Conservation (phyloP, 2,113 vertebrate genomes). For the Crotalus horridus region DNA sequence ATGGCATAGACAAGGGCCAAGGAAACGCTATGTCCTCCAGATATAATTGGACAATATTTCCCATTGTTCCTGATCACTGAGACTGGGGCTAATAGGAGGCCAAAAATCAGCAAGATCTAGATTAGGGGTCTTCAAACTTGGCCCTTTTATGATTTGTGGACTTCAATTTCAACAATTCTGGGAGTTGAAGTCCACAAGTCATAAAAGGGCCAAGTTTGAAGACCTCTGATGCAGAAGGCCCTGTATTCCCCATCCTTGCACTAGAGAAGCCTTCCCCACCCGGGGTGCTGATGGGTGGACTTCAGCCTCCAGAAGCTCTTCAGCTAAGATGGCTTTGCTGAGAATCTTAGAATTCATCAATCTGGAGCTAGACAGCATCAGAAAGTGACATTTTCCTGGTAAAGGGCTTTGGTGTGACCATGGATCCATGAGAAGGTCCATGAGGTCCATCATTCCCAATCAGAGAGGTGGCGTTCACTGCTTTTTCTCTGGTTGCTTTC, state of each 20-base stretch:
- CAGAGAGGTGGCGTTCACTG: not conserved
- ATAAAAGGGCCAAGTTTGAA: too few relatives aligned
- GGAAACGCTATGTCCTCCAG: not conserved
- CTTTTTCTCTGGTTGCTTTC: conserved; percentile 23
- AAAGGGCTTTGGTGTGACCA: conserved; percentile 39
- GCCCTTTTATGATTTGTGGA: too few relatives aligned
- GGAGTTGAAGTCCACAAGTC: too few relatives aligned
- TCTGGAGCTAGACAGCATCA: not conserved
- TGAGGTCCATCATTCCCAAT: not conserved
- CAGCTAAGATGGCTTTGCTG: not conserved
- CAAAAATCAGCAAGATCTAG: not conserved
- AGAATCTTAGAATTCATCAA: not conserved
- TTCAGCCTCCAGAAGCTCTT: not conserved
- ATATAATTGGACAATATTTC: not conserved
- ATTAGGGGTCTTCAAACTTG: not conserved
- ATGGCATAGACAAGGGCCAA: not conserved
- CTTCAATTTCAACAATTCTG: too few relatives aligned
- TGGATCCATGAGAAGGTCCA: not conserved
- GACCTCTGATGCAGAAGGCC: too few relatives aligned
- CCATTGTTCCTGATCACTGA: not conserved
- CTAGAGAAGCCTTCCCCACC: too few relatives aligned
- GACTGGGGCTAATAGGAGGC: not conserved
- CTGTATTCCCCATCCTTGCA: too few relatives aligned
- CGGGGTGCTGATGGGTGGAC: not conserved
- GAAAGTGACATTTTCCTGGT: not conserved